Conservation (phyloP, 2,113 vertebrate genomes). For the Crypturellus undulatus region DNA sequence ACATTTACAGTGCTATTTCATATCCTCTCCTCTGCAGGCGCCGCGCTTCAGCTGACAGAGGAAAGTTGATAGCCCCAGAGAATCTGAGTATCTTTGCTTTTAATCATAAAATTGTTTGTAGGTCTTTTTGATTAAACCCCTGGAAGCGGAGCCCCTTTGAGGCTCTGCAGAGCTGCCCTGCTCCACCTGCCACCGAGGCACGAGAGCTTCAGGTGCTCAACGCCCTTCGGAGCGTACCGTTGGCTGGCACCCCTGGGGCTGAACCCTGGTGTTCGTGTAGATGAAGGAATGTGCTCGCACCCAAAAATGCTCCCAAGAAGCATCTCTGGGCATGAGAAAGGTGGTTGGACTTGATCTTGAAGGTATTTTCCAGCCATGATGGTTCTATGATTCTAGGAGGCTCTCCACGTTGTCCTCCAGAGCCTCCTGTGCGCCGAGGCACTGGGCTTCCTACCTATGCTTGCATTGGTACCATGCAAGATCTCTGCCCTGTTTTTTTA, state of each 20-base stretch:
- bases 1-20: rapidly evolving
- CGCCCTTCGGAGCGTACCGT: neutral
- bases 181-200: rapidly evolving
- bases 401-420: neutral
- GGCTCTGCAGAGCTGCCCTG: neutral
- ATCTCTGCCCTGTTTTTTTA: neutral
- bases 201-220: neutral
- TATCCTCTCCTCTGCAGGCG: neutral
- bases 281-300: neutral
- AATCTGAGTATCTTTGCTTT: neutral
- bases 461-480: rapidly evolving
- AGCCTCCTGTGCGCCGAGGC: rapidly evolving
- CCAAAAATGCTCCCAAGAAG: neutral
- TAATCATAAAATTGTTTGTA: neutral
- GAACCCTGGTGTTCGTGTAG: rapidly evolving
- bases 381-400: neutral
- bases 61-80: rapidly evolving
- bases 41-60: neutral
- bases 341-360: too few species aligned
- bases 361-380: too few species aligned
- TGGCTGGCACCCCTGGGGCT: rapidly evolving
- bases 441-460: neutral
- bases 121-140: neutral
- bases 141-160: neutral
- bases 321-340: neutral